phyloP scores from a whole-genome alignment of 2,888 invertebrate species.

The Scotopteryx bipunctaria region DNA sequence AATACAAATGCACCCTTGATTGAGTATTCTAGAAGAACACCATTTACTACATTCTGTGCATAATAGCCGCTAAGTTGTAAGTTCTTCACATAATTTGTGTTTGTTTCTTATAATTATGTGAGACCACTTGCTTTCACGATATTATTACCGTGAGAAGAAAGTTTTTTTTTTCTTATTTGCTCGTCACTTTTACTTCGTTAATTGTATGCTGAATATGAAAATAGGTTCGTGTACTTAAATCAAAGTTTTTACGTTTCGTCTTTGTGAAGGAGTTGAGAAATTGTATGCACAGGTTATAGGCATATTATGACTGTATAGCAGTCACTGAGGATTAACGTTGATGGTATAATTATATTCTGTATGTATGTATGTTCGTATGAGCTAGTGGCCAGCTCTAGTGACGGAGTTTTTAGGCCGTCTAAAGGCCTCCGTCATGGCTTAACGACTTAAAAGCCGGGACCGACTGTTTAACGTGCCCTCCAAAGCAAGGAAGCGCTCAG shows the following conservation, averaged over 20 bases:
- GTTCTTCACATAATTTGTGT: conserved; percentile 39
- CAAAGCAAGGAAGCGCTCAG: too few species aligned
- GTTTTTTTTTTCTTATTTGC: conserved; percentile 38
- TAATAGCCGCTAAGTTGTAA: conserved; percentile 23
- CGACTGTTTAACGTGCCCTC: too few species aligned
- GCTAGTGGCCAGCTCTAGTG: too few species aligned
- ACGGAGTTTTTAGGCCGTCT: too few species aligned
- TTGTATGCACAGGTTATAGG: too few species aligned
- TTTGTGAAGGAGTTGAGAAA: conserved; percentile 4
- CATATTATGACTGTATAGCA: too few species aligned
- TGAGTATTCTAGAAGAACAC: neutral
- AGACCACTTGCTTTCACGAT: conserved; percentile 43
- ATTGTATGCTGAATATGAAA: conserved; percentile 35
- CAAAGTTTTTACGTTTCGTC: conserved; percentile 5
- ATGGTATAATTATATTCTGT: too few species aligned
- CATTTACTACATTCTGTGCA: conserved; percentile 10
- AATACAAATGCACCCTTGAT: neutral
- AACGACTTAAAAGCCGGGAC: too few species aligned
- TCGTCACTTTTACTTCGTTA: conserved; percentile 37
- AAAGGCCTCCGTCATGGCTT: too few species aligned
- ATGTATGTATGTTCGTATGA: too few species aligned
- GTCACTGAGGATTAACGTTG: too few species aligned
- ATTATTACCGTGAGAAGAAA: conserved; percentile 44
- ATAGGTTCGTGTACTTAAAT: conserved; percentile 26
- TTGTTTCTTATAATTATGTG: conserved; percentile 41